A percentile compares a stretch with the other conserved stretches of the same genome.
Conservation (phyloP, 2,113 vertebrate species). For the Labeo rohita region DNA sequence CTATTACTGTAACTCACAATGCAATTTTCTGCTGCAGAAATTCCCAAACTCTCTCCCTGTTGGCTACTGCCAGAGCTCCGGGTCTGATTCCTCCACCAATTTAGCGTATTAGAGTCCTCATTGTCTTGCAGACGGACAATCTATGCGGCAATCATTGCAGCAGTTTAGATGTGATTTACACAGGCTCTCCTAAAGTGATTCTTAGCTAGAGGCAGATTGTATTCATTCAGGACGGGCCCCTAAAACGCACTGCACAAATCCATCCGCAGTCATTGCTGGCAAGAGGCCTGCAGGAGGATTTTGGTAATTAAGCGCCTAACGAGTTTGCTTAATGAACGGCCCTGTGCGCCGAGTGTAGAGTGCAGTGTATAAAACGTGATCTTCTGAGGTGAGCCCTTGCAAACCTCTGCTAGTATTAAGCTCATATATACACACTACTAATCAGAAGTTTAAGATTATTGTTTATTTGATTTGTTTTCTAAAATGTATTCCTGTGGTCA, state of each 20-base stretch:
- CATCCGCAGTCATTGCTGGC: slow-evolving; percentile 7
- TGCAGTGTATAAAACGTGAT: slow-evolving; percentile 41
- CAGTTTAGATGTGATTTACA: slow-evolving; percentile 43
- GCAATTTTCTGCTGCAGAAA: slow-evolving; percentile 37
- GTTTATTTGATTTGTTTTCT: not conserved
- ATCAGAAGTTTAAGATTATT: not conserved
- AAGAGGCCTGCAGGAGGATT: slow-evolving; percentile 46
- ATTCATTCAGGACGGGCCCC: slow-evolving; percentile 53
- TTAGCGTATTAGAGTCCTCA: slow-evolving; percentile 11
- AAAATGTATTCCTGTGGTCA: no score
- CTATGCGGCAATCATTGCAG: slow-evolving; percentile 36
- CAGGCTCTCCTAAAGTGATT: slow-evolving; percentile 26
- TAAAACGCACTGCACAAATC: slow-evolving; percentile 23
- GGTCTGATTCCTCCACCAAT: slow-evolving; percentile 17
- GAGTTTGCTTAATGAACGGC: slow-evolving; percentile 34
- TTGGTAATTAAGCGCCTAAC: slow-evolving; percentile 47
- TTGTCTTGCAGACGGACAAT: slow-evolving; percentile 37
- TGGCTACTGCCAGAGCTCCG: not conserved
- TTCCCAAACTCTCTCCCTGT: slow-evolving; percentile 22
- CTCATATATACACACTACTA: slow-evolving; percentile 20
- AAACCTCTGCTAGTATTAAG: slow-evolving; percentile 27
- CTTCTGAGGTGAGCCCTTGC: not conserved
- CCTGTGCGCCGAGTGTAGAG: not conserved
- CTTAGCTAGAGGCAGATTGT: slow-evolving; percentile 30
- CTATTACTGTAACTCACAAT: slow-evolving; percentile 32